Conservation (phyloP, 2,797 vertebrate genomes). For the Poecile montanus region DNA sequence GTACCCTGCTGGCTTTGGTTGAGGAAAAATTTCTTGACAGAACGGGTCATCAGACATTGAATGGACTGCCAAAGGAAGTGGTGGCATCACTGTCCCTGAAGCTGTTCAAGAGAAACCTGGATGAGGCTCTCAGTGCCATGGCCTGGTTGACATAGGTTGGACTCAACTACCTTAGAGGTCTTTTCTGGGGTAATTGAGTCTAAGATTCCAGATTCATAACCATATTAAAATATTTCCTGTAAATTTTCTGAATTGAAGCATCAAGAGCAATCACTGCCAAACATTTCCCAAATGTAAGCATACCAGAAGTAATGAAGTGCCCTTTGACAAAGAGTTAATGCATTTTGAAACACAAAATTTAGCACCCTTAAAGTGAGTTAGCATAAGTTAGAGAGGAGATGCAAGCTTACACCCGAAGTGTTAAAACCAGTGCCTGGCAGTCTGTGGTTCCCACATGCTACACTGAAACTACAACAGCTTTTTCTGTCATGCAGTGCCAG, state of each 20-base stretch:
- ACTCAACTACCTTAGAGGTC: background rate
- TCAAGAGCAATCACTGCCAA: background rate
- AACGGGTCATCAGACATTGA: background rate
- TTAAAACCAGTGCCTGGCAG: background rate
- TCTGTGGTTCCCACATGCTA: conserved; percentile 26
- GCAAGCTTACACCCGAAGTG: background rate
- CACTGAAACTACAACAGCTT: background rate
- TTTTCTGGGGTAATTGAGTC: background rate
- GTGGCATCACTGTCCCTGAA: background rate
- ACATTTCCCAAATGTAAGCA: accelerated
- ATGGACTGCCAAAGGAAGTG: background rate
- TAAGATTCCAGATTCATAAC: background rate
- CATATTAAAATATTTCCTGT: background rate
- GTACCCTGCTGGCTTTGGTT: accelerated
- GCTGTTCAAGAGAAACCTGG: background rate
- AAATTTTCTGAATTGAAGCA: background rate
- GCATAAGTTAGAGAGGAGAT: background rate
- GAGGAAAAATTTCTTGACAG: background rate
- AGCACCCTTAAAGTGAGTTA: conserved; percentile 21
- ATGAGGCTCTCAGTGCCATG: accelerated
- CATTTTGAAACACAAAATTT: background rate
- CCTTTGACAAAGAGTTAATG: conserved; percentile 44
- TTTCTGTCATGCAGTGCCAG: background rate
- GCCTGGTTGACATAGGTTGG: background rate
- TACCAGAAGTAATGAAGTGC: background rate